Percentiles rank a stretch among this genome's conserved stretches.
Conservation (phyloP, 2,888 invertebrate species). For the Matsumyia berberina region DNA sequence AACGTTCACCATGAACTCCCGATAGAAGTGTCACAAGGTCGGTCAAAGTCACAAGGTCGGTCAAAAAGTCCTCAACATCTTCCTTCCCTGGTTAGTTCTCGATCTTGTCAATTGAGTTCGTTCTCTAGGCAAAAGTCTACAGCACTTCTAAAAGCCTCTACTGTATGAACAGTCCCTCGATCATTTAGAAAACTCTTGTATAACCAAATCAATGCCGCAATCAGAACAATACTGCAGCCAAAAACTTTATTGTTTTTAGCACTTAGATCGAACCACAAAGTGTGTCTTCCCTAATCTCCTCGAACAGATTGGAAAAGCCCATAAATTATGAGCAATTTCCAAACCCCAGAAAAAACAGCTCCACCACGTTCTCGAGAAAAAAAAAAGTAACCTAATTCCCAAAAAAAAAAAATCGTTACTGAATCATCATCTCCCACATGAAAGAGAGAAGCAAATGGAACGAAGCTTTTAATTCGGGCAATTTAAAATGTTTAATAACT, state of each 20-base stretch:
- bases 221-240: not conserved
- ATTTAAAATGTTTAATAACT: constrained; percentile 73
- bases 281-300: constrained; percentile 14
- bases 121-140: too few relatives aligned
- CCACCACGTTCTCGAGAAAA: constrained; percentile 13
- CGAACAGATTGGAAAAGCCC: constrained; percentile 41
- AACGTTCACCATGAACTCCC: too few relatives aligned
- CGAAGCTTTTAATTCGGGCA: constrained; percentile 73
- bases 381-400: constrained; percentile 11
- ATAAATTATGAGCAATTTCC: constrained; percentile 55
- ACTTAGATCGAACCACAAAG: constrained; percentile 28
- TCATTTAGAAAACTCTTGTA: too few relatives aligned
- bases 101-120: too few relatives aligned
- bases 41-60: too few relatives aligned
- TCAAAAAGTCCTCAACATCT: too few relatives aligned
- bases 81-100: too few relatives aligned
- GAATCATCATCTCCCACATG: constrained; percentile 52
- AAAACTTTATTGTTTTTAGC: constrained; percentile 15
- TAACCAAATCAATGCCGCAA: too few relatives aligned
- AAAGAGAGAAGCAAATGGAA: constrained; percentile 35
- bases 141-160: too few relatives aligned
- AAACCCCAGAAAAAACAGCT: not conserved
- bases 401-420: constrained; percentile 40
- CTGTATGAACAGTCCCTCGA: too few relatives aligned
- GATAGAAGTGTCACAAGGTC: too few relatives aligned